Conservation (phyloP, 2,797 vertebrate genomes). For the Novumbra hubbsi region DNA sequence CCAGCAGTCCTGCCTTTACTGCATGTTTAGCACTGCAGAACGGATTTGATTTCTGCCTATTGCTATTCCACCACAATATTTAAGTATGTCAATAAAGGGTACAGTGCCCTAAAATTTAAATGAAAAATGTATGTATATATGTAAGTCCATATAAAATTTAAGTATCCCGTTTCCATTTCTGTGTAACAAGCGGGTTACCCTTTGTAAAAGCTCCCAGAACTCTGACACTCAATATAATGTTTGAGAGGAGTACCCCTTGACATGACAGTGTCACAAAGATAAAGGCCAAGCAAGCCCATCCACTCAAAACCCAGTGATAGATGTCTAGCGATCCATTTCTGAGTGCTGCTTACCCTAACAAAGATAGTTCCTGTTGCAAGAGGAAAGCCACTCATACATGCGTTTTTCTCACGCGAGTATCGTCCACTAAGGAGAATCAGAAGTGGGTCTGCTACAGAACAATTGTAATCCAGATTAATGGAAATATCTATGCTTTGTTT, state of each 20-base stretch:
- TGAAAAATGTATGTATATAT: no score
- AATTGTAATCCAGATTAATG: not conserved
- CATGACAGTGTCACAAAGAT: slow-evolving; percentile 1
- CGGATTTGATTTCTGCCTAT: no score
- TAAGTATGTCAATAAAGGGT: no score
- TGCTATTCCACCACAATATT: no score
- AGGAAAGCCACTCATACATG: slow-evolving; percentile 35
- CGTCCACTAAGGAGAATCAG: not conserved
- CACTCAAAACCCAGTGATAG: not conserved
- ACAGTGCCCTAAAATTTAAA: no score
- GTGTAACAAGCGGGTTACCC: not conserved
- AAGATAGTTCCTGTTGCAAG: slow-evolving; percentile 34
- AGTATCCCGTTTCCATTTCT: no score
- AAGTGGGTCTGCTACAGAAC: slow-evolving; percentile 14
- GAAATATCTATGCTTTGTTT: slow-evolving; percentile 1
- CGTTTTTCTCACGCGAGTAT: not conserved
- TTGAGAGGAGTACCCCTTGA: not conserved
- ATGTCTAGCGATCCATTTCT: slow-evolving; percentile 32
- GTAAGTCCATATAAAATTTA: no score
- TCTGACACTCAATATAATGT: not conserved
- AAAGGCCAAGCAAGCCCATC: slow-evolving; percentile 25
- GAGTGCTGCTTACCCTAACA: not conserved
- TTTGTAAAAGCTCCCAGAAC: not conserved
- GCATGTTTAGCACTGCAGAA: no score
- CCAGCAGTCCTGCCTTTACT: no score